These are phyloP conservation scores for Reticulitermes speratus DNA, from an alignment of 1,140 invertebrate species.

Conservation along the genomic window DNA sequence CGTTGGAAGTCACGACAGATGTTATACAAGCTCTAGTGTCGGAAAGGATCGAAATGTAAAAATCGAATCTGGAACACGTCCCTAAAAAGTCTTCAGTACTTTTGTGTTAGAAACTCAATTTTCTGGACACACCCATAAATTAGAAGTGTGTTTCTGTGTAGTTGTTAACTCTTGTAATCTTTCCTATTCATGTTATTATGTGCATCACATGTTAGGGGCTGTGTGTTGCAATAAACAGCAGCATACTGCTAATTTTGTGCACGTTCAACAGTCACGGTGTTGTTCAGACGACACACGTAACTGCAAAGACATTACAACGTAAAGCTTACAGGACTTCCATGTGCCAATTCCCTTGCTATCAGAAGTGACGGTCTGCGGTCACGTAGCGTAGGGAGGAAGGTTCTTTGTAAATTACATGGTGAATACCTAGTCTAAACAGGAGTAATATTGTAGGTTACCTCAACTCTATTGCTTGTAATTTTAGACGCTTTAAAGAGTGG, in stretches of 20 bases:
- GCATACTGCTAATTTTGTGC: background rate
- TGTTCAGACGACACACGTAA: background rate
- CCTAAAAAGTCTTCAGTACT: background rate
- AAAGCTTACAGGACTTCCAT: background rate
- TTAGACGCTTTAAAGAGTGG: background rate
- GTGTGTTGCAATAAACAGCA: background rate
- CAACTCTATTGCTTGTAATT: slow-evolving; percentile 4
- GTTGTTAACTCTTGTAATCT: background rate
- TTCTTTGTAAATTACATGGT: background rate
- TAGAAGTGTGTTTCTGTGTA: background rate
- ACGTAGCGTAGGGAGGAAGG: background rate
- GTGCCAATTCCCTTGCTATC: slow-evolving; percentile 4
- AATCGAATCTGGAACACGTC: background rate
- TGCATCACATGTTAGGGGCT: background rate
- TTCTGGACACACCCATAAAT: background rate
- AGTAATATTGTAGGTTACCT: background rate
- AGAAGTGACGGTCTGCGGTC: background rate
- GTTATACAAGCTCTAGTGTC: no score
- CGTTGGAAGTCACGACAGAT: no score
- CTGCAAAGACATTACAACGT: background rate
- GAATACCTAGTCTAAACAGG: background rate
- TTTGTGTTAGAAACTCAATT: background rate
- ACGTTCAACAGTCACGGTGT: background rate
- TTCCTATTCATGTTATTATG: background rate
- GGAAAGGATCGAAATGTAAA: background rate